Base-by-base conservation (phyloP, 2,888 invertebrate genomes). In the Hesperia comma region DNA sequence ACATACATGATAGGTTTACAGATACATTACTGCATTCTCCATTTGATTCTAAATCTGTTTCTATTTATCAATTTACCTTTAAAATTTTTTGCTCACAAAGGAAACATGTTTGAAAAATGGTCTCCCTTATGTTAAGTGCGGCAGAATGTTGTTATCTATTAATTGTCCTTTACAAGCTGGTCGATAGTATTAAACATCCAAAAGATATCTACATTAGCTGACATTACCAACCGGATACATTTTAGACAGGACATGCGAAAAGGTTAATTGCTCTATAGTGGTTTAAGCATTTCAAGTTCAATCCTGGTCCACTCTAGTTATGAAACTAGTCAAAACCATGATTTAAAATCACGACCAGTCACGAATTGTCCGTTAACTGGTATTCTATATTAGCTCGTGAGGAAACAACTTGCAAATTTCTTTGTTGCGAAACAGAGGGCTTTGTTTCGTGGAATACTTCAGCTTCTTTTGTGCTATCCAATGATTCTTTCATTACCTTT, bases 141-240 rank as follows among this genome's bases (percentile, higher is more conserved):
- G 53, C 32, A 32, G 32, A 4, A 4, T 10, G 12, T 49, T 49
- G 1, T 26, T 12, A 10, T 49, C 1, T 5, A 19, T 5, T 49
- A 7, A 7, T 19, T 8, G n/a, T 19, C 6, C 17, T 41, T 15
- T 46, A 10, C n/a, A 15, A 46, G 15, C n/a, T 46, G 14, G 41
- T 41, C 14, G 10, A 41, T 7, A 21, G 17, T 19, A 49, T 49
- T 1, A 19, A 49, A 49, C 19, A 49, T 3, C 19, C 17, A 19
- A 2, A 19, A 49, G 6, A 5, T 51, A 4, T 21, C 17, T 10
- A 21, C 15, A 17, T 51, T 51, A 51, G 51, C 51, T 51, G 51
- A 51, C 51, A 51, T 51, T 51, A 51, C n/a, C 14, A 51, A 51
- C 51, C 51, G 51, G 51, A 51, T 51, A 51, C 51, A 26, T 51